Evolutionary conservation across 1,140 invertebrate species (phyloP), one percentile per base, ranked within the genome.

Genomic region (Cyrtorhinus lividipennis): DNA sequence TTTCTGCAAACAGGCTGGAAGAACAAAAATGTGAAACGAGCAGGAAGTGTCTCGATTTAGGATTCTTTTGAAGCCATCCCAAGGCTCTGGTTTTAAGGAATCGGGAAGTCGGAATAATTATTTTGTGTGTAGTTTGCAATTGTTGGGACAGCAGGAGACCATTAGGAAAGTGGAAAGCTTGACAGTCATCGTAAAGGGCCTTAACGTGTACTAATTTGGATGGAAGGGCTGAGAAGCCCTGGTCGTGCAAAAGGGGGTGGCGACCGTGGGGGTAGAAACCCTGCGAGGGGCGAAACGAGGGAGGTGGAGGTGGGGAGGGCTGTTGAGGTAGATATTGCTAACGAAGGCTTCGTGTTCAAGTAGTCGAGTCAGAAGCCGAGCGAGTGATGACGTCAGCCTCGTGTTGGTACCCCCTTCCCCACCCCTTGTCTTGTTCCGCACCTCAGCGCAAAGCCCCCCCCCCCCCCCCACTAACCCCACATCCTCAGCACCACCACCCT

Each of bases 101-200:
- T n/a, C n/a, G n/a, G n/a, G n/a, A n/a, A n/a, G n/a, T n/a, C n/a
- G n/a, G n/a, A n/a, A n/a, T n/a, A 44, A 57, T 24, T 60, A 62
- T 60, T 66, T 67, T 61, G 38, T 56, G 57, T 62, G 63, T 66
- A 67, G 65, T 63, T 53, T 64, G 27, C 59, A 58, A 66, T 67
- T 69, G 69, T 71, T 68, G 66, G 63, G 67, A 70, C 66, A 67
- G 70, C 66, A 67, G 69, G 68, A 68, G 69, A 70, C 67, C 66
- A 68, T 60, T 67, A 65, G 24, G 59, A 8, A 44, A 22, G 26
- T 45, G 13, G 59, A 24, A 61, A 61, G 30, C n/a, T 61, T 61
- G 48, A 61, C 22, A 20, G 59, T 44, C 27, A 24, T 44, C 25
- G 18, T 45, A 27, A 61, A 44, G 30, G 59, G 30, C 45, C 59